These are phyloP conservation scores for Drosophila ohnishii DNA, from an alignment of 1,140 invertebrate genomes.

Conservation along the genomic window DNA sequence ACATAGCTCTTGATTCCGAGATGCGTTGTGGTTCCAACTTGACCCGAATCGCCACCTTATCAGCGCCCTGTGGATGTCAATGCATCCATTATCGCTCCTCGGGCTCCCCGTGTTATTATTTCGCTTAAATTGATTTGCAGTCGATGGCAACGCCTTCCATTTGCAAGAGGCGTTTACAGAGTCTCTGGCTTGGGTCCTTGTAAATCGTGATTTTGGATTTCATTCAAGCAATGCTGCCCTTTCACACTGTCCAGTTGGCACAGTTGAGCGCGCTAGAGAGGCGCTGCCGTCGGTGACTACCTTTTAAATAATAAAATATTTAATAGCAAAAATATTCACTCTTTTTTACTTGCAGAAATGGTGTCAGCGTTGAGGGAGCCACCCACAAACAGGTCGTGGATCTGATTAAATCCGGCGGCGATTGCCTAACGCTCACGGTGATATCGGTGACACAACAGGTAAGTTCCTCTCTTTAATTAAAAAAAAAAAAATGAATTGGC, in stretches of 20 bases:
- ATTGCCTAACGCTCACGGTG: constrained; percentile 96
- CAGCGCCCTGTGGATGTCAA: constrained; percentile 33
- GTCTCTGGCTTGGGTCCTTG: not conserved
- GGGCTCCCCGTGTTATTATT: constrained; percentile 4
- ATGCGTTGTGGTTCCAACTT: constrained; percentile 50
- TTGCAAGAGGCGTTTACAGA: constrained; percentile 4
- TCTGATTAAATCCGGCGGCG: constrained; percentile 98
- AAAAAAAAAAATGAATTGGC: too few relatives aligned
- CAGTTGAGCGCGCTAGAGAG: constrained; percentile 59
- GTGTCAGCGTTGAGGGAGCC: constrained; percentile 98
- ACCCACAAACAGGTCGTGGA: constrained; percentile 99
- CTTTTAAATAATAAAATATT: not conserved
- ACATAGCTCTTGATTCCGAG: constrained; percentile 2
- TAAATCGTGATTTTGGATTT: not conserved
- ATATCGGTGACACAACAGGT: constrained; percentile 94
- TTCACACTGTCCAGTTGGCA: constrained; percentile 67
- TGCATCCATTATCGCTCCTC: constrained; percentile 35
- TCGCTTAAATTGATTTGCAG: constrained; percentile 31
- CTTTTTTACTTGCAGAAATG: constrained; percentile 89
- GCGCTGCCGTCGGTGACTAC: constrained; percentile 57
- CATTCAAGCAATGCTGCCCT: constrained; percentile 61
- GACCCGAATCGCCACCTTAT: constrained; percentile 64
- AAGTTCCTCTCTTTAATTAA: not conserved
- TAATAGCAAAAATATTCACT: not conserved
- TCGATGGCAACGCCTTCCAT: constrained; percentile 13